Evolutionary conservation across 2,113 vertebrate genomes (phyloP).

Genomic region (Rhynchomys soricoides): DNA sequence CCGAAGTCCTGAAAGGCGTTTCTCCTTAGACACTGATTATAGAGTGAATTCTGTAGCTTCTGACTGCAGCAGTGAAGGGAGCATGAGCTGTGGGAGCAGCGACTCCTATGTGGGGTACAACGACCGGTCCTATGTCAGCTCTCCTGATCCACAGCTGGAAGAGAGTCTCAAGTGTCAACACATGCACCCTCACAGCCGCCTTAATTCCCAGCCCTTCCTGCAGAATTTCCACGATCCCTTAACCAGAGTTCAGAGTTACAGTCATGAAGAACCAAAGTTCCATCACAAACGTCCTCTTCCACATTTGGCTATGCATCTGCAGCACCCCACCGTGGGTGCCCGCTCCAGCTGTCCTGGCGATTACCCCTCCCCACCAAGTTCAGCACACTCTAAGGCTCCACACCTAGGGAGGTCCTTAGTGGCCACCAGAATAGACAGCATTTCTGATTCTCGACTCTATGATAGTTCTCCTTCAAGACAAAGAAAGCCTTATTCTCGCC

Average conservation of each 20-base stretch:
- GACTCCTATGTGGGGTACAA: conserved; percentile 92
- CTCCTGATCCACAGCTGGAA: conserved; percentile 90
- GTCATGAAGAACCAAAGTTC: conserved; percentile 91
- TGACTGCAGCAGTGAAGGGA: conserved; percentile 96
- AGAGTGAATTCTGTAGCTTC: conserved; percentile 93
- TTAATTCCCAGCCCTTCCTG: conserved; percentile 85
- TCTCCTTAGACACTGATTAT: conserved; percentile 91
- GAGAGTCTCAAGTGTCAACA: conserved; percentile 91
- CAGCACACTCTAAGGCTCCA: conserved; percentile 85
- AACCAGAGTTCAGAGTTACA: conserved; percentile 89
- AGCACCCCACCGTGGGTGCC: conserved; percentile 87
- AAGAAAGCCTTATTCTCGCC: conserved; percentile 89
- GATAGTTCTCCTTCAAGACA: conserved; percentile 89
- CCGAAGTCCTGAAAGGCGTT: conserved; percentile 92
- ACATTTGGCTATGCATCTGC: conserved; percentile 91
- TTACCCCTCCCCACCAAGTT: conserved; percentile 87
- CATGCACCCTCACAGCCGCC: conserved; percentile 86
- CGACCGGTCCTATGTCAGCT: conserved; percentile 91
- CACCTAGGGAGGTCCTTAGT: conserved; percentile 91
- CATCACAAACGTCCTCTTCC: conserved; percentile 89
- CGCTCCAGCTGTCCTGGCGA: conserved; percentile 94
- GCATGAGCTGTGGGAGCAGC: conserved; percentile 93
- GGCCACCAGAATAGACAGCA: conserved; percentile 91
- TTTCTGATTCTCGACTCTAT: conserved; percentile 94
- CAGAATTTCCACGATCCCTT: conserved; percentile 90